Evolutionary conservation across 2,888 invertebrate species (phyloP).

Genomic region (Latrodectus elegans): DNA sequence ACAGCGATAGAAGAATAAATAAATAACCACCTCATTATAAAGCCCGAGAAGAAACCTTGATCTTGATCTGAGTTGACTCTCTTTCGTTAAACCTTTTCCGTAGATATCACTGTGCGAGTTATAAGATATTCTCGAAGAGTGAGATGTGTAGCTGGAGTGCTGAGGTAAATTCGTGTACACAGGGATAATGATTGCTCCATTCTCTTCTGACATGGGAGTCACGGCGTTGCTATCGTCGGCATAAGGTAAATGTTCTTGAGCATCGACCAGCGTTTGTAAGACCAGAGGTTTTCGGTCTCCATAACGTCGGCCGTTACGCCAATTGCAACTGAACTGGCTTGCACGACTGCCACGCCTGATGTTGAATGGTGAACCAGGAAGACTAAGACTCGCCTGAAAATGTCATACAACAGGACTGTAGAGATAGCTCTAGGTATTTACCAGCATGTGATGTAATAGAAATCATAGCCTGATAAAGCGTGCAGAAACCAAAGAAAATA

Average conservation of each 20-base stretch:
- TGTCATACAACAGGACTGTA: constrained; percentile 41
- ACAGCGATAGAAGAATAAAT: not conserved
- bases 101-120: constrained; percentile 94
- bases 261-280: constrained; percentile 90
- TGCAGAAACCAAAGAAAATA: no score
- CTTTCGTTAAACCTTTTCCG: constrained; percentile 87
- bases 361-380: constrained; percentile 97
- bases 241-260: constrained; percentile 91
- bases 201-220: constrained; percentile 98
- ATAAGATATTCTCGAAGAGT: constrained; percentile 93
- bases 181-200: constrained; percentile 94
- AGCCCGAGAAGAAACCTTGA: constrained; percentile 71
- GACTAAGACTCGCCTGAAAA: constrained; percentile 92
- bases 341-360: constrained; percentile 91
- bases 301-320: constrained; percentile 82
- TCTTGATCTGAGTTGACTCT: constrained; percentile 83
- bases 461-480: no score
- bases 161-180: constrained; percentile 91
- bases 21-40: constrained; percentile 70
- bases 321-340: constrained; percentile 83
- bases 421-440: not conserved
- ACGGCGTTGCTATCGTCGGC: constrained; percentile 98
- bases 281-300: constrained; percentile 95
- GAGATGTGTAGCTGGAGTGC: constrained; percentile 96
- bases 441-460: no score